Conservation (phyloP, 1,140 invertebrate species). For the Chironomus striatipennis region DNA sequence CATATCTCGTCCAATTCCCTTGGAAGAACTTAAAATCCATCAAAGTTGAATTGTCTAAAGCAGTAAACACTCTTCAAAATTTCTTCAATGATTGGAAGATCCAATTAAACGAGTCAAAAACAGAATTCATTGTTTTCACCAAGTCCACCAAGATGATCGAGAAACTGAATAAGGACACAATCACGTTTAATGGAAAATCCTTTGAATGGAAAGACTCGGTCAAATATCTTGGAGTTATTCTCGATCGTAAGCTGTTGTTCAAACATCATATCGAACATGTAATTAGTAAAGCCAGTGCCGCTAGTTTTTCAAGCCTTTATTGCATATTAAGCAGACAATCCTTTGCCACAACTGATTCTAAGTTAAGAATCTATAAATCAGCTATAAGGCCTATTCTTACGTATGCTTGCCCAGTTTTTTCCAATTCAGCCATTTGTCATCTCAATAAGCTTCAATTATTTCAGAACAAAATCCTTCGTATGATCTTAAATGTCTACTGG, state of each 20-base stretch:
- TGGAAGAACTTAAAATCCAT: not conserved
- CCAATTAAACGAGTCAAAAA: constrained; percentile 31
- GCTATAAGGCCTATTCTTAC: too few relatives aligned
- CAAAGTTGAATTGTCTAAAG: not conserved
- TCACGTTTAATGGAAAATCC: not conserved
- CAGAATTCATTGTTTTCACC: constrained; percentile 29
- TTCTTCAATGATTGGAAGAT: constrained; percentile 30
- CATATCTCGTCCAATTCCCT: not conserved
- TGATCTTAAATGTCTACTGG: too few relatives aligned
- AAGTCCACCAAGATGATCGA: too few relatives aligned
- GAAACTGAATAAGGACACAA: constrained; percentile 16
- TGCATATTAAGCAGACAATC: too few relatives aligned
- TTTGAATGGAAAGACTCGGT: not conserved
- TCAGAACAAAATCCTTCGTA: too few relatives aligned
- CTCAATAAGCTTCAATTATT: too few relatives aligned
- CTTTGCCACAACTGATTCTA: too few relatives aligned
- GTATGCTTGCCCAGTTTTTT: too few relatives aligned
- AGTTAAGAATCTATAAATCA: too few relatives aligned
- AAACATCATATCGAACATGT: not conserved
- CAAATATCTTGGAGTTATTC: not conserved
- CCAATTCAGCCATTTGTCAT: too few relatives aligned
- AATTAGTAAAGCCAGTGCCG: not conserved
- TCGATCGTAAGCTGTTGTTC: not conserved
- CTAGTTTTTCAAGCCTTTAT: not conserved
- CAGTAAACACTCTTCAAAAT: constrained; percentile 26